Base-by-base conservation (phyloP, 2,888 invertebrate genomes). In the Trichopria drosophilae region DNA sequence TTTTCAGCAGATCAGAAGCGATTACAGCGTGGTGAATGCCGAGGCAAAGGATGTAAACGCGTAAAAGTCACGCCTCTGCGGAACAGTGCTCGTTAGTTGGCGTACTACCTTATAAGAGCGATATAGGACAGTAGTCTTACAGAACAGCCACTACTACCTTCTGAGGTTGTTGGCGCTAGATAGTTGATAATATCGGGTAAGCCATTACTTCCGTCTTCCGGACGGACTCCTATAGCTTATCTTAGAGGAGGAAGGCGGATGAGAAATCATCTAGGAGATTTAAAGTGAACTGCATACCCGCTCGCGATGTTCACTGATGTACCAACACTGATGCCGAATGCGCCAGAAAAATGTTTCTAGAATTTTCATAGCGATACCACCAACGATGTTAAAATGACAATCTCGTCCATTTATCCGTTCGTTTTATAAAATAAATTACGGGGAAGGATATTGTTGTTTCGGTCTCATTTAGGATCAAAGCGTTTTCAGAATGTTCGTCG, bases 141-240 rank as follows among this genome's bases (percentile, higher is more conserved):
- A 43, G 53, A 55, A 48, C 53, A 42, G 37, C 40, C 42, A 29
- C 49, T 29, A 18, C 29, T 29, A 12, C 23, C 28, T 10, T 12
- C 20, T 28, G 10, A 12, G 12, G 13, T 15, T 12, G 13, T 5
- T 10, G 22, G 44, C 37, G n/a, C n/a, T n/a, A n/a, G 40, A 52
- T 55, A 57, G 59, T 69, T 67, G 71, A 71, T 72, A 69, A 69
- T 70, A 72, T 72, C 70, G 70, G 60, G 65, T 71, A 66, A 72
- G 61, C 68, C 68, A 70, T 72, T 70, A 65, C 66, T 72, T 72
- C 70, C 66, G 65, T 64, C 68, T 66, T 62, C 70, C 64, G 64
- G 60, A 55, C 57, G 60, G 60, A 62, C 63, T 60, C 59, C 48
- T 60, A 58, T 60, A 67, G 65, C 65, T 68, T 69, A 71, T 70